Evolutionary conservation across 2,797 vertebrate genomes (phyloP), one percentile per base, ranked within the genome.

Genomic region (Poecile montanus): DNA sequence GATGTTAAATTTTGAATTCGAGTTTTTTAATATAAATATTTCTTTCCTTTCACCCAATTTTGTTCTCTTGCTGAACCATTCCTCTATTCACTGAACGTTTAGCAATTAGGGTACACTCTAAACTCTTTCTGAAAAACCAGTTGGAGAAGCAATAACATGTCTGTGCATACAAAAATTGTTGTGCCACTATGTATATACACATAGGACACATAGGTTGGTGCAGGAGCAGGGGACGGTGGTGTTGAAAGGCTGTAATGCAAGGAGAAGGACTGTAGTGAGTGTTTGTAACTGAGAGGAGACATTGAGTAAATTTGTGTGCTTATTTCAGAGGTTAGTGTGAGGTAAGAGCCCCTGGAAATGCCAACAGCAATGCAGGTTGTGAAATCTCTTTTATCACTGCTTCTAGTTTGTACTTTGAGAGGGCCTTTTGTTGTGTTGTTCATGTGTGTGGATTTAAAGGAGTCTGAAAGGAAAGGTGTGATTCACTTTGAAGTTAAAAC

Each of bases 291-390:
- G 62, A 81, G 70, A 20, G 70, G 38, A 84, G 76, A 68, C 83
- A 19, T 97, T 95, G 94, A 67, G 95, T 85, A 97, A 96, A 92
- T 71, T 30, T 76, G 86, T 38, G 45, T 94, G 67, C 85, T 85
- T 81, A 23, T 91, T 96, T 91, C 93, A 81, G 91, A 77, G 93
- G 63, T 80, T 89, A 70, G 48, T 36, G 38, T 96, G 96, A 91
- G 91, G 93, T 93, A 96, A 96, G 87, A 96, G 61, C 58, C 48
- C 19, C 86, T 96, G 47, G 58, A 85, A 94, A 71, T 89, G 84
- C 50, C 88, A 95, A 75, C 85, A 89, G 84, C 78, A n/a, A 0
- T 22, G 53, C 60, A 72, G 34, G n/a, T 96, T 96, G 79, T 95
- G 96, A 92, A 95, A 94, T 89, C 56, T 68, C 20, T 73, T 85